These are phyloP conservation scores for Apamea monoglypha DNA, from an alignment of 2,888 invertebrate species.

Conservation along the genomic window DNA sequence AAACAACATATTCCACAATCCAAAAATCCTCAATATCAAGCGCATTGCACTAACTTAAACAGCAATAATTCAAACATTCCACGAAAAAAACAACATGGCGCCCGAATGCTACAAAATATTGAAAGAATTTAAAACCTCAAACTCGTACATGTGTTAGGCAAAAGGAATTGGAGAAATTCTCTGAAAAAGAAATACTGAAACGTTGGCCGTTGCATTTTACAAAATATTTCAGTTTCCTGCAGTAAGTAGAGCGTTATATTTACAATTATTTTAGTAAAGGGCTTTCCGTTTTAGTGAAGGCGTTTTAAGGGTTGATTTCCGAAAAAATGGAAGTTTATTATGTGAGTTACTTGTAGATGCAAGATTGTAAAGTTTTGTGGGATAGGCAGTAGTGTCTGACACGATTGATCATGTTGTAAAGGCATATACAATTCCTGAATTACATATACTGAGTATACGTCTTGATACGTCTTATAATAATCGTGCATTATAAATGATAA, in stretches of 20 bases:
- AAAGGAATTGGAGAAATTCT: slow-evolving; percentile 34
- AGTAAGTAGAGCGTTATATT: slow-evolving; percentile 14
- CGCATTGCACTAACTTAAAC: slow-evolving; percentile 30
- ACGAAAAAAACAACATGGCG: slow-evolving; percentile 5
- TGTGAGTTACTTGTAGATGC: not conserved
- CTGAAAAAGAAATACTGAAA: slow-evolving; percentile 43
- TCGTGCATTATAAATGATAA: too few species aligned
- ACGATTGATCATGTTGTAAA: not conserved
- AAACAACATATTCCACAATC: not conserved
- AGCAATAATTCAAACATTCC: slow-evolving; percentile 29
- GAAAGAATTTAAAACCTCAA: slow-evolving; percentile 50
- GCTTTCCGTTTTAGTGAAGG: not conserved
- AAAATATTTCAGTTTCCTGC: slow-evolving; percentile 39
- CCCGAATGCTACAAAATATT: slow-evolving; percentile 40
- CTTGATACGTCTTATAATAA: too few species aligned
- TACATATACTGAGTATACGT: not conserved
- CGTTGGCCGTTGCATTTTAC: slow-evolving; percentile 37
- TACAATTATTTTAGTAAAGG: slow-evolving; percentile 36
- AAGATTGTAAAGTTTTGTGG: not conserved
- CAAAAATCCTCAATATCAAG: slow-evolving; percentile 2
- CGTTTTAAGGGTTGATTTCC: not conserved
- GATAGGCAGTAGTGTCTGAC: too few species aligned
- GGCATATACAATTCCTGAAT: not conserved
- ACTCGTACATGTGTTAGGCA: slow-evolving; percentile 39
- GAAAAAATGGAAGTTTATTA: not conserved